Evolutionary conservation across 1,140 invertebrate genomes (phyloP).

Genomic region (Saccostrea cuccullata): DNA sequence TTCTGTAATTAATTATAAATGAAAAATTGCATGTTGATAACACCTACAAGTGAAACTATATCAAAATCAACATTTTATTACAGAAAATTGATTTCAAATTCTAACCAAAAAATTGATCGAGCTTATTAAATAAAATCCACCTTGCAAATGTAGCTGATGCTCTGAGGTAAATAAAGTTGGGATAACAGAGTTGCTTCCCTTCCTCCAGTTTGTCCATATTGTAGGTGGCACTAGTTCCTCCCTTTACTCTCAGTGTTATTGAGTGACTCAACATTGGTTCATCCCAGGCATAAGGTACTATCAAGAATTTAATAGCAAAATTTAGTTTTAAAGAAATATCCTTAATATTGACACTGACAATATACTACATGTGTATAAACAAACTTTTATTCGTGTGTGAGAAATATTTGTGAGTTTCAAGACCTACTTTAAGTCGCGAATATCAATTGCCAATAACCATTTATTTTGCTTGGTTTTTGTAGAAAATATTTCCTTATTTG

Average conservation of each 20-base stretch:
- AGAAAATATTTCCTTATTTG: no score
- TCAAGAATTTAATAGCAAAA: slow-evolving; percentile 62
- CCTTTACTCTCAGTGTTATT: slow-evolving; percentile 90
- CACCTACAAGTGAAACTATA: no score
- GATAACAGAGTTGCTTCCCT: slow-evolving; percentile 90
- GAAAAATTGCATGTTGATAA: no score
- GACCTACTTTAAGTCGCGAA: no score
- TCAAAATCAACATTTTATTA: not conserved
- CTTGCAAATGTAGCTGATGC: slow-evolving; percentile 86
- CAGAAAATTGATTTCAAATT: not conserved
- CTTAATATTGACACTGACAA: no score
- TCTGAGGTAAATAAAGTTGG: slow-evolving; percentile 97
- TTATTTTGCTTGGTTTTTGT: no score
- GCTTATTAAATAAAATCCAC: slow-evolving; percentile 54
- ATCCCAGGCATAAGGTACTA: slow-evolving; percentile 94
- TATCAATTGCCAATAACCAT: no score
- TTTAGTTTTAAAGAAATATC: not conserved
- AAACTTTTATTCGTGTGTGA: no score
- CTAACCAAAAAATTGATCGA: not conserved
- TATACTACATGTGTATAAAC: no score
- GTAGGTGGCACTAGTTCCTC: slow-evolving; percentile 89
- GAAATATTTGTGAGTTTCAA: no score
- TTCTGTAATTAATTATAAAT: no score
- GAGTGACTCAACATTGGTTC: slow-evolving; percentile 87
- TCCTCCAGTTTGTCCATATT: slow-evolving; percentile 86